Evolutionary conservation across 35 echinoderm and acorn worm species (phyloP).

Genomic region (Acanthaster planci): DNA sequence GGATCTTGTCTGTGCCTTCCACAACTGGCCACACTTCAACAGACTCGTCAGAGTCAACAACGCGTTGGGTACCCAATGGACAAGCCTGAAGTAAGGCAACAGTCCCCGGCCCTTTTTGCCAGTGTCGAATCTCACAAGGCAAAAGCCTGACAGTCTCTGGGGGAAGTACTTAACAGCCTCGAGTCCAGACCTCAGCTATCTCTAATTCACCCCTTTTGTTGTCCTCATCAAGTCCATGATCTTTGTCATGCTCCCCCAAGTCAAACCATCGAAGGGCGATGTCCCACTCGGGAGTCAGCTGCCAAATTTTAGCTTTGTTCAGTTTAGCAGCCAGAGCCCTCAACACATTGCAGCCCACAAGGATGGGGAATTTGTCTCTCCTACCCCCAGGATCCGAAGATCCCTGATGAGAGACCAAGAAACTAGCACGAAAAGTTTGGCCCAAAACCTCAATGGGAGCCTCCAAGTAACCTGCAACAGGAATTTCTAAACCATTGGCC

Average conservation of each 20-base stretch:
- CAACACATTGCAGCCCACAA: constrained; percentile 1
- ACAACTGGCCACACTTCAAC: neutral
- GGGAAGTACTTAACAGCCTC: neutral
- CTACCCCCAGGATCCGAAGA: neutral
- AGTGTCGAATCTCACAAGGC: neutral
- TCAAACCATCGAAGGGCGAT: neutral
- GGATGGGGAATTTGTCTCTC: neutral
- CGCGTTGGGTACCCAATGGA: neutral
- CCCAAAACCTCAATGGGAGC: neutral
- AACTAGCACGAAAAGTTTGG: neutral
- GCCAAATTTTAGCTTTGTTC: neutral
- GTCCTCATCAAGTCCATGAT: neutral
- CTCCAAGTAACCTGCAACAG: neutral
- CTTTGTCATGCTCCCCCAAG: neutral
- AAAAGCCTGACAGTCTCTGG: neutral
- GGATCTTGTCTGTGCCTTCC: neutral
- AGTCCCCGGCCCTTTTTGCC: neutral
- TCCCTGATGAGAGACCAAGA: neutral
- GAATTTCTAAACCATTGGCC: neutral
- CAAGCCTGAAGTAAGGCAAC: neutral
- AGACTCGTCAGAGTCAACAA: neutral
- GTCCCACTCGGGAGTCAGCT: neutral
- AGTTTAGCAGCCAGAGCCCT: neutral
- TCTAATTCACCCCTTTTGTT: neutral
- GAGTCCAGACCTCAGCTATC: neutral